A percentile compares a stretch with the other conserved stretches of the same genome.
Evolutionary conservation across 2,797 vertebrate genomes (phyloP).

Genomic region (Discoglossus pictus): DNA sequence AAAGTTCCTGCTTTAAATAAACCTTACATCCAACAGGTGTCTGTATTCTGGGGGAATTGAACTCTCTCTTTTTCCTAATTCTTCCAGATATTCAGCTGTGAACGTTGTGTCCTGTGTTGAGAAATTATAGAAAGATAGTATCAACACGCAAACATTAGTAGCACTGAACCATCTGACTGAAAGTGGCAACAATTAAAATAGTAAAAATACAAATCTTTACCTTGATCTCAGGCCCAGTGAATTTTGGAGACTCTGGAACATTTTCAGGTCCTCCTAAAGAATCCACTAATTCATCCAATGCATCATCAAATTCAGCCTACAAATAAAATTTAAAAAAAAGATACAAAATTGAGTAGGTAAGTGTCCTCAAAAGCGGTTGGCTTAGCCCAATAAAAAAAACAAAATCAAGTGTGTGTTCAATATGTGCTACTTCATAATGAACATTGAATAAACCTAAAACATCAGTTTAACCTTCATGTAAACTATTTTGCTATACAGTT

Average conservation of each 20-base stretch:
- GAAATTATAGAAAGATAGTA: too few species aligned
- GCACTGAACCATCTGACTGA: too few species aligned
- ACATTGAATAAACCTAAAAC: constrained; percentile 22
- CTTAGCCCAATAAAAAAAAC: too few species aligned
- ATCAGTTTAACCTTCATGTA: too few species aligned
- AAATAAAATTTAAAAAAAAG: constrained; percentile 45
- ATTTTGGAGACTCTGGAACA: constrained; percentile 56
- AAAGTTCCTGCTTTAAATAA: too few species aligned
- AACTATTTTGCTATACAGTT: too few species aligned
- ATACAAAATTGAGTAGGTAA: too few species aligned
- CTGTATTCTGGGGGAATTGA: constrained; percentile 70
- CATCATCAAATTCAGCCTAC: constrained; percentile 63
- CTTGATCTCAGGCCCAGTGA: constrained; percentile 64
- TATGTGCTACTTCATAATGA: not conserved
- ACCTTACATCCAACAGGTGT: constrained; percentile 67
- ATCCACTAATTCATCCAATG: constrained; percentile 69
- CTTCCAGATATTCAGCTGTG: constrained; percentile 64
- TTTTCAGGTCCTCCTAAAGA: constrained; percentile 64
- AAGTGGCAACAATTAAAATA: too few species aligned
- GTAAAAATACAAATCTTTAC: constrained; percentile 52
- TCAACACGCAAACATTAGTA: too few species aligned
- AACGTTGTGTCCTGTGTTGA: constrained; percentile 63
- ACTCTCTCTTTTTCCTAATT: constrained; percentile 67
- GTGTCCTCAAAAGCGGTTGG: too few species aligned
- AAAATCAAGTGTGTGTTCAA: too few species aligned